Percentiles rank a stretch among this genome's conserved stretches.
Evolutionary conservation across 2,113 vertebrate species (phyloP).

Genomic region (Cephalopterus ornatus): DNA sequence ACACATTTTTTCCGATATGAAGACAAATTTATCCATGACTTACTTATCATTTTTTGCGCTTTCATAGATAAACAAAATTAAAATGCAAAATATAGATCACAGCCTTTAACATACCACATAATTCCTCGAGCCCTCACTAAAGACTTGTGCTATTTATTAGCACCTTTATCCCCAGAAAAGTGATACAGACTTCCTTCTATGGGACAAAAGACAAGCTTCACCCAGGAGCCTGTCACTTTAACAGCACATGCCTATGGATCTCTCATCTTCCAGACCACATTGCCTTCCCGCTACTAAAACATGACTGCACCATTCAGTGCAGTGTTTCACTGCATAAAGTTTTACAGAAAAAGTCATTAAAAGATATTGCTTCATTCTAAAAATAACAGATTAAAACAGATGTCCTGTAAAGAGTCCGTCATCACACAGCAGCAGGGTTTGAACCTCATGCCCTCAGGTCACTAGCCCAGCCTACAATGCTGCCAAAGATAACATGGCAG

Average conservation of each 20-base stretch:
- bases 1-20: neutral
- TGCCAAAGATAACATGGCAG: neutral
- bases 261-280: neutral
- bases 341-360: neutral
- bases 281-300: neutral
- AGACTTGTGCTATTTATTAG: neutral
- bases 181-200: accelerated
- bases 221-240: neutral
- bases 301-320: neutral
- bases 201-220: neutral
- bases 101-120: neutral
- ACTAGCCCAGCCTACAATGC: neutral
- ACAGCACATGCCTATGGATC: neutral
- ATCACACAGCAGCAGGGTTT: neutral
- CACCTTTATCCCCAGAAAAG: neutral
- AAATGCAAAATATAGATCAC: neutral
- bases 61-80: neutral
- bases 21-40: neutral
- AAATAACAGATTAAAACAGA: neutral
- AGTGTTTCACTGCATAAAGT: neutral
- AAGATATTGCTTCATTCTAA: neutral
- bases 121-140: neutral
- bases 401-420: neutral
- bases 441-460: neutral
- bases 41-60: neutral